These are phyloP conservation scores for Bucco capensis DNA, from an alignment of 2,113 vertebrate species.

Conservation along the genomic window DNA sequence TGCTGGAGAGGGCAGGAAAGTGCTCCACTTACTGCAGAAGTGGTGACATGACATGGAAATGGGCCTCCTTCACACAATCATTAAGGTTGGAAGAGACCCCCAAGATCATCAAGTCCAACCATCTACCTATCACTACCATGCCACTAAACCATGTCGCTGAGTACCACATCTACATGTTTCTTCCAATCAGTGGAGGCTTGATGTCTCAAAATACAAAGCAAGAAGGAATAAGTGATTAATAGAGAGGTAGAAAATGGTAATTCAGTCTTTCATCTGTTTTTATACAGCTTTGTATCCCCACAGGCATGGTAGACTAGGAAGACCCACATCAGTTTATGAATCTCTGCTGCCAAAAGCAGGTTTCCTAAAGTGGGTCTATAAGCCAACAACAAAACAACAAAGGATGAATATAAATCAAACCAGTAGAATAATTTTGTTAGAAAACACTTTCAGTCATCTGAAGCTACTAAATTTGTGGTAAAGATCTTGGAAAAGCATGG, in stretches of 20 bases:
- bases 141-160: too few species aligned
- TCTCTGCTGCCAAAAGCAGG: not conserved
- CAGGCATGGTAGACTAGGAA: not conserved
- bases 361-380: too few species aligned
- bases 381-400: too few species aligned
- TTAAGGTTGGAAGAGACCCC: too few species aligned
- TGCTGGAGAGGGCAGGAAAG: not conserved
- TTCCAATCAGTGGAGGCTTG: not conserved
- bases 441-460: not conserved
- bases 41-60: not conserved
- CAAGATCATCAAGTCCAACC: too few species aligned
- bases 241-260: not conserved
- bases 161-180: too few species aligned
- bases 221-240: not conserved
- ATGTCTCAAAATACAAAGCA: not conserved
- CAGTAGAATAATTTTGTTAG: not conserved
- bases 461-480: not conserved
- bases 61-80: too few species aligned
- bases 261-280: not conserved
- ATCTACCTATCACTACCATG: too few species aligned
- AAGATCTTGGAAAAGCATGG: not conserved
- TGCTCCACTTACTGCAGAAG: not conserved
- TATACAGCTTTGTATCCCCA: not conserved
- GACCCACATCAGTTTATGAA: not conserved
- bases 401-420: not conserved